These are phyloP conservation scores for Gorsachius magnificus DNA, from an alignment of 2,797 vertebrate genomes.

Conservation along the genomic window DNA sequence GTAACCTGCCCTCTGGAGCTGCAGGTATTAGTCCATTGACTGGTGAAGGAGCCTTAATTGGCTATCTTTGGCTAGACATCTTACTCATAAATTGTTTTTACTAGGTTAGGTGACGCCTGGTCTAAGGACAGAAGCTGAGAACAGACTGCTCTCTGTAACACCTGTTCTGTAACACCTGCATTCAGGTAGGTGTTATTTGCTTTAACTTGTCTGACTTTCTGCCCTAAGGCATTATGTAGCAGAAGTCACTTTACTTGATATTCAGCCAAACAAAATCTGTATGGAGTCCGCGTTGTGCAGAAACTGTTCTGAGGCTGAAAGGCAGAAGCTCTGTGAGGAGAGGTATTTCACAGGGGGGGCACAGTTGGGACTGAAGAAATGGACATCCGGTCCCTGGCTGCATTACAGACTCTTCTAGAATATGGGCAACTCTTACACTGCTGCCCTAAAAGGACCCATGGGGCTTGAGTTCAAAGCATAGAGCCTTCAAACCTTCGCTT, in stretches of 20 bases:
- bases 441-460: background rate
- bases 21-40: background rate
- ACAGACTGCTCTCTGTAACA: background rate
- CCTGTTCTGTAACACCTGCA: background rate
- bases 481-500: background rate
- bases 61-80: background rate
- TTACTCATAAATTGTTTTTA: background rate
- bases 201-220: background rate
- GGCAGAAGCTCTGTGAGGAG: background rate
- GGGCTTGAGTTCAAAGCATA: background rate
- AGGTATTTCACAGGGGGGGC: rapidly evolving
- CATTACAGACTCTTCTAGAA: background rate
- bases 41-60: background rate
- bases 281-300: background rate
- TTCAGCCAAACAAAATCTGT: background rate
- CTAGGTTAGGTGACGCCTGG: background rate
- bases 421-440: background rate
- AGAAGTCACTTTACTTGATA: background rate
- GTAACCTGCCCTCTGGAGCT: background rate
- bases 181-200: background rate
- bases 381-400: background rate
- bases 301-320: background rate
- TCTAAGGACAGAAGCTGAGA: background rate
- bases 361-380: background rate
- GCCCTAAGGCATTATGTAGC: background rate